Conservation (phyloP, 92 coral and sea anemone species). For the Nematostella vectensis region DNA sequence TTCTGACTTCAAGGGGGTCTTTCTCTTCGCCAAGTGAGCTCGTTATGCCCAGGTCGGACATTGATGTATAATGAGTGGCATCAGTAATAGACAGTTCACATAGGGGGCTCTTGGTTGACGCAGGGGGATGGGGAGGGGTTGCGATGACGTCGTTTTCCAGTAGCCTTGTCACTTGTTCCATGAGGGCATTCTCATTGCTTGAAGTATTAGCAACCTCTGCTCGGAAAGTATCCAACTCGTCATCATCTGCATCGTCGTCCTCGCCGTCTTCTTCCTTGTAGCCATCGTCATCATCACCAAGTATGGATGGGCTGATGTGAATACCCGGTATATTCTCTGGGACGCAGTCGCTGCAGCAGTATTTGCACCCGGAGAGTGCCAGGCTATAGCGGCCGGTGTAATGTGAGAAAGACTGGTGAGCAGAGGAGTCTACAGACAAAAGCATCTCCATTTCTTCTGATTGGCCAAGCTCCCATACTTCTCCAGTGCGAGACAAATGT, state of each 20-base stretch:
- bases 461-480: neutral
- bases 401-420: neutral
- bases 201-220: neutral
- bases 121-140: neutral
- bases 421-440: neutral
- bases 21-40: no score
- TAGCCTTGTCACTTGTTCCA: neutral
- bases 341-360: neutral
- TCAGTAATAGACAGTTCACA: no score
- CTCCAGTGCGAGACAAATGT: neutral
- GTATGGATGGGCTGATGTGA: neutral
- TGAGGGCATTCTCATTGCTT: neutral
- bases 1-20: neutral
- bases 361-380: neutral
- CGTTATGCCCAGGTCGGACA: no score
- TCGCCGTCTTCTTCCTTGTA: neutral
- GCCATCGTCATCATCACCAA: neutral
- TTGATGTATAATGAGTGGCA: no score
- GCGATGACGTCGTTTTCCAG: neutral
- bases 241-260: neutral
- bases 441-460: neutral
- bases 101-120: neutral
- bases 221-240: neutral
- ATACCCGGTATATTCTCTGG: neutral
- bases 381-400: neutral